A percentile compares a stretch with the other conserved stretches of the same genome.
phyloP scores from a whole-genome alignment of 2,888 invertebrate species.

The Carpatolechia fugitivella region DNA sequence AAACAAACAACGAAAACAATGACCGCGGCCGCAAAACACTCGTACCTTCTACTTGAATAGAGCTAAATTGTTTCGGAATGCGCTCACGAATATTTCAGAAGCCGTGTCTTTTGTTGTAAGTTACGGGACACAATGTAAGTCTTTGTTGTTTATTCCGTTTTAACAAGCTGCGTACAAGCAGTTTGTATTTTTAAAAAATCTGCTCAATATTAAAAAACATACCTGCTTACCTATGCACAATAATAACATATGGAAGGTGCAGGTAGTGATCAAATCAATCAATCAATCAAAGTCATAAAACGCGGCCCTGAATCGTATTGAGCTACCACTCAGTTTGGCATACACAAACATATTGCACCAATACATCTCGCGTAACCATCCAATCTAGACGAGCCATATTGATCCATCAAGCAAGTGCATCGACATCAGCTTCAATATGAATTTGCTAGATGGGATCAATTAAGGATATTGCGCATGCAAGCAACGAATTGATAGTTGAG shows the following conservation, averaged over 20 bases:
- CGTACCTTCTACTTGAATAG: slow-evolving; percentile 11
- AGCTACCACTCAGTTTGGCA: slow-evolving; percentile 42
- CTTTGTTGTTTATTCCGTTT: background rate
- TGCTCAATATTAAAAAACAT: background rate
- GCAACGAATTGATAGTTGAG: background rate
- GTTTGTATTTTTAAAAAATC: background rate
- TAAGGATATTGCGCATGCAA: background rate
- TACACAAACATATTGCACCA: slow-evolving; percentile 37
- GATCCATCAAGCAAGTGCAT: slow-evolving; percentile 16
- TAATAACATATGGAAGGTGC: background rate
- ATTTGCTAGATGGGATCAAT: slow-evolving; percentile 11
- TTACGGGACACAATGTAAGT: background rate
- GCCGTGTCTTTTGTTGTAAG: slow-evolving; percentile 2
- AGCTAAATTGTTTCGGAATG: slow-evolving; percentile 14
- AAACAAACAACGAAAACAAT: slow-evolving; percentile 20
- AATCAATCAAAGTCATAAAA: background rate
- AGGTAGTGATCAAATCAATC: background rate
- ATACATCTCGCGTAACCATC: slow-evolving; percentile 28
- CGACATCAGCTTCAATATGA: background rate
- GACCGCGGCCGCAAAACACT: slow-evolving; percentile 8
- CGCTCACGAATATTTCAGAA: slow-evolving; percentile 6
- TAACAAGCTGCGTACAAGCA: background rate
- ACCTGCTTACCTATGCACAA: background rate
- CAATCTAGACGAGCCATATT: slow-evolving; percentile 17
- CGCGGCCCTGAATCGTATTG: slow-evolving; percentile 43